Evolutionary conservation across 2,888 invertebrate genomes (phyloP).

Genomic region (Anodontia alba): DNA sequence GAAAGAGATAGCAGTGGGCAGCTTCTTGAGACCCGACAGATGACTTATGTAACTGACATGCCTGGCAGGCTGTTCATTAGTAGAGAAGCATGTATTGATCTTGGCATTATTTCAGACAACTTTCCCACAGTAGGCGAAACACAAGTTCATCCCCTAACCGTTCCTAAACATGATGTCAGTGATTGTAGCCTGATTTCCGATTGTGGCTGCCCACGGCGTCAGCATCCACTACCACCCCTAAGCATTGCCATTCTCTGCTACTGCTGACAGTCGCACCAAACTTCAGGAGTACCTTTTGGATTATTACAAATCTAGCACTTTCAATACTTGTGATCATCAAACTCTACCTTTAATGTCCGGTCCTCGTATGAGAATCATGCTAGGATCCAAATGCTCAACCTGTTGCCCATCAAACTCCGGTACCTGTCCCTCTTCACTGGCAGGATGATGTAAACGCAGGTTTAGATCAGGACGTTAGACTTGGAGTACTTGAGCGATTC

Average conservation of each 20-base stretch:
- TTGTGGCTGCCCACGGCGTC: too few relatives aligned
- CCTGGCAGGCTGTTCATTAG: too few relatives aligned
- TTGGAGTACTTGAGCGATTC: conserved; percentile 64
- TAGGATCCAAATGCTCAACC: conserved; percentile 64
- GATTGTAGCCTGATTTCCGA: conserved; percentile 26
- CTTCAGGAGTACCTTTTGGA: conserved; percentile 61
- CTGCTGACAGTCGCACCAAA: conserved; percentile 43
- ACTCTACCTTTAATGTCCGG: conserved; percentile 59
- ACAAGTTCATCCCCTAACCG: too few relatives aligned
- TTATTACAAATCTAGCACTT: conserved; percentile 67
- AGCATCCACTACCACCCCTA: too few relatives aligned
- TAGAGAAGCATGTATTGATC: too few relatives aligned
- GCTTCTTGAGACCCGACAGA: conserved; percentile 68
- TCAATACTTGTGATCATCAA: conserved; percentile 74
- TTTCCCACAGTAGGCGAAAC: too few relatives aligned
- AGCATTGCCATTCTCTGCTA: too few relatives aligned
- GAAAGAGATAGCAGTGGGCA: too few relatives aligned
- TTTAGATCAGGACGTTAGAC: conserved; percentile 66
- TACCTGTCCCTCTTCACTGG: conserved; percentile 73
- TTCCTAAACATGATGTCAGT: too few relatives aligned
- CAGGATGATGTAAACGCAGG: conserved; percentile 67
- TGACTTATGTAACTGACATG: conserved; percentile 9
- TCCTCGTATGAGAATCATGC: conserved; percentile 65
- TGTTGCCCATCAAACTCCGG: conserved; percentile 67
- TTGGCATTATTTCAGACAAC: too few relatives aligned